Conservation (phyloP, 2,797 vertebrate species). For the Halcyon smyrnensis region DNA sequence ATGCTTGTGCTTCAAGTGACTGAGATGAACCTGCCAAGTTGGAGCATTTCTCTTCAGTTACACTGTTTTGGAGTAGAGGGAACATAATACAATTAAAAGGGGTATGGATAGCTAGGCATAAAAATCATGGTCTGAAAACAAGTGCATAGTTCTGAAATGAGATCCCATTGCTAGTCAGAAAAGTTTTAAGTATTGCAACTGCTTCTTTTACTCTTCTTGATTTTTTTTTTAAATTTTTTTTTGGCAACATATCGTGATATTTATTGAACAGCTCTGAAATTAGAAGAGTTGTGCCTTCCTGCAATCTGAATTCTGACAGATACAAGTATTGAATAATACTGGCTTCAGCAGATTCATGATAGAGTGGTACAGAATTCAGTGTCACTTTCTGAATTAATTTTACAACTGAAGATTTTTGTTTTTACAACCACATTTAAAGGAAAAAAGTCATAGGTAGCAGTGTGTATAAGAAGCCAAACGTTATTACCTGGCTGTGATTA, state of each 20-base stretch:
- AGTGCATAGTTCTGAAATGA: neutral
- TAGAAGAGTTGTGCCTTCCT: neutral
- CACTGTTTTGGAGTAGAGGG: neutral
- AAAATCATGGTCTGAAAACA: neutral
- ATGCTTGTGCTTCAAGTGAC: neutral
- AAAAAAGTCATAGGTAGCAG: neutral
- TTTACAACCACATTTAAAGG: neutral
- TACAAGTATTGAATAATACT: neutral
- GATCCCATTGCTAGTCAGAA: neutral
- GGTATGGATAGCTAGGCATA: neutral
- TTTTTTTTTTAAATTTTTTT: neutral
- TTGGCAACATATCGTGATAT: neutral
- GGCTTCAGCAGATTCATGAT: neutral
- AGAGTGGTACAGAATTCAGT: neutral
- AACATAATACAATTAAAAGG: neutral
- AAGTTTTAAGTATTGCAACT: neutral
- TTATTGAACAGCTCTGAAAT: neutral
- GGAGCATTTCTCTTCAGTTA: neutral
- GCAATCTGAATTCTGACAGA: neutral
- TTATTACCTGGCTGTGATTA: neutral
- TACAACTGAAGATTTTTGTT: neutral
- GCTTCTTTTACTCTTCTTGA: neutral
- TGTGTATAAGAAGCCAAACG: neutral
- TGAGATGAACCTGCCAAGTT: neutral
- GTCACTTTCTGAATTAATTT: neutral